Evolutionary conservation across 1,140 invertebrate species (phyloP).

Genomic region (Lordiphosa mommai): DNA sequence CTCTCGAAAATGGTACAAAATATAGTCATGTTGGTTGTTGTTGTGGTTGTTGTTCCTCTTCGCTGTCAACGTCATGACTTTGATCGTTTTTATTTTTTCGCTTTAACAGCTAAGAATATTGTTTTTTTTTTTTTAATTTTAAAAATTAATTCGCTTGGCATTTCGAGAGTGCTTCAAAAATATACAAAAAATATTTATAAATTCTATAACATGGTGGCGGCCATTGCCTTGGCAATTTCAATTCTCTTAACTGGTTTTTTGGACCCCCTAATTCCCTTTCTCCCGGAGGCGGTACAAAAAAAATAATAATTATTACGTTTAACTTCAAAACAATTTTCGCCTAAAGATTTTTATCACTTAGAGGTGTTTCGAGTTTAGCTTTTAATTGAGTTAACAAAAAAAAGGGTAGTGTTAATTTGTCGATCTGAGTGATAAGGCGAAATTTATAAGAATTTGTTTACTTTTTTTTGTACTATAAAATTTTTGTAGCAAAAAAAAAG

Average conservation of each 20-base stretch:
- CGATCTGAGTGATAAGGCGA: not conserved
- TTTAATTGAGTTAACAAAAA: not conserved
- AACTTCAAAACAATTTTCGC: conserved; percentile 33
- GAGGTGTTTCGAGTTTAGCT: conserved; percentile 16
- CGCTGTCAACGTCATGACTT: conserved; percentile 41
- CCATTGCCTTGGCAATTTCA: conserved; percentile 42
- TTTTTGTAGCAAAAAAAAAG: conserved; percentile 9
- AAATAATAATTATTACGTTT: conserved; percentile 33
- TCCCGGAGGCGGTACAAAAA: conserved; percentile 23
- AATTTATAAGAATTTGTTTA: not conserved
- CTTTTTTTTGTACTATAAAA: not conserved
- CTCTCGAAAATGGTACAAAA: conserved; percentile 66
- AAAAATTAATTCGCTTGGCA: conserved; percentile 26
- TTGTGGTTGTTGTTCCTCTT: conserved; percentile 19
- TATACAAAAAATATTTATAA: not conserved
- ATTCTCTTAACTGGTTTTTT: conserved; percentile 47
- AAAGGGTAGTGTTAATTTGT: not conserved
- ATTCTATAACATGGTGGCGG: conserved; percentile 13
- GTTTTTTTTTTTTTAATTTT: conserved; percentile 3
- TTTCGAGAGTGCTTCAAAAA: conserved; percentile 27
- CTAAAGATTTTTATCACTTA: conserved; percentile 35
- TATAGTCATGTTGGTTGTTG: conserved; percentile 44
- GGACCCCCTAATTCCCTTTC: conserved; percentile 2
- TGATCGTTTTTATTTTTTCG: conserved; percentile 20
- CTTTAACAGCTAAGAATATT: conserved; percentile 7